Percentiles rank a stretch among this genome's conserved stretches.
Conservation (phyloP, 1,140 invertebrate genomes). For the Leptinotarsa defecta region DNA sequence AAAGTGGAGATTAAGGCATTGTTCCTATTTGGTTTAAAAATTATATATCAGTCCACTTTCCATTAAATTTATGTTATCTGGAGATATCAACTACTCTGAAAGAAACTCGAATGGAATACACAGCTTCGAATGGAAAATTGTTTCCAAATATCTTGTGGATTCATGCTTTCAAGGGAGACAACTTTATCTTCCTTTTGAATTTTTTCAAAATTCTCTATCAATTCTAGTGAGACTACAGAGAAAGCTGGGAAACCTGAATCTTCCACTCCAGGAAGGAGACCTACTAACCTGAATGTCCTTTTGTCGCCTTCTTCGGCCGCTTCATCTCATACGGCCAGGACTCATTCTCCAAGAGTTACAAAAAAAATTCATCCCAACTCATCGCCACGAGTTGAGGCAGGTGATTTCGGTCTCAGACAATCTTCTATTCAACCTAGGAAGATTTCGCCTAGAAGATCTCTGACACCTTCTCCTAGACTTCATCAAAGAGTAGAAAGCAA, state of each 20-base stretch:
- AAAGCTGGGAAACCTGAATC: not conserved
- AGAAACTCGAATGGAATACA: no score
- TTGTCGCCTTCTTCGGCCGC: not conserved
- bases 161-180: no score
- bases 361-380: not conserved
- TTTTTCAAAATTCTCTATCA: not conserved
- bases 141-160: no score
- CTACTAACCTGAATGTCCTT: not conserved
- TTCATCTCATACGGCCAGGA: not conserved
- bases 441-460: not conserved
- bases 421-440: not conserved
- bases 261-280: not conserved
- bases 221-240: not conserved
- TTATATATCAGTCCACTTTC: no score
- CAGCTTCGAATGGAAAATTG: no score
- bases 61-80: no score
- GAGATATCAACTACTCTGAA: no score
- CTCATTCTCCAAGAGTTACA: conserved; percentile 6
- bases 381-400: not conserved
- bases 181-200: no score
- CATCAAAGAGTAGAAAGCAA: not conserved
- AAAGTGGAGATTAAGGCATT: no score
- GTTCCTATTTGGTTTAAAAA: no score
- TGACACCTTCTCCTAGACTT: not conserved
- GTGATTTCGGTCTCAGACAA: not conserved